Evolutionary conservation across 2,888 invertebrate genomes (phyloP).

Genomic region (Habroteleia sp.): DNA sequence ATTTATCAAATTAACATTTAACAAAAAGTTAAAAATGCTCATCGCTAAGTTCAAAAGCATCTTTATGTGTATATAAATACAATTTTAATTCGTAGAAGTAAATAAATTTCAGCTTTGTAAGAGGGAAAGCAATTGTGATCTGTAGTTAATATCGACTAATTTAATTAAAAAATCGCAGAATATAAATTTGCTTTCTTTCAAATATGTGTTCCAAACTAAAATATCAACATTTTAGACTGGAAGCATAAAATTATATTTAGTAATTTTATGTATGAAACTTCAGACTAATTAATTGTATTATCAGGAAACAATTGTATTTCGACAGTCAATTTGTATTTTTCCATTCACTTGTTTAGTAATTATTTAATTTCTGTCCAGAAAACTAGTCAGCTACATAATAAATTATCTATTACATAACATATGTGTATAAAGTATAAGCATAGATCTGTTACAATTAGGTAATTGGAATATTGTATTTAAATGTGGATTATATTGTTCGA

Average conservation of each 20-base stretch:
- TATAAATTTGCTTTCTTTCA: conserved; percentile 9
- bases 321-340: conserved; percentile 22
- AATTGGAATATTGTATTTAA: conserved; percentile 42
- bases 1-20: too few species aligned
- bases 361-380: conserved; percentile 66
- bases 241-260: too few species aligned
- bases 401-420: conserved; percentile 63
- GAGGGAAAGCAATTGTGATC: conserved; percentile 39
- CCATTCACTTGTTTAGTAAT: conserved; percentile 39
- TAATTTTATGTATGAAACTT: too few species aligned
- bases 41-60: too few species aligned
- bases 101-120: conserved; percentile 39
- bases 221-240: too few species aligned
- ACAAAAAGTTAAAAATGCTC: too few species aligned
- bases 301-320: too few species aligned
- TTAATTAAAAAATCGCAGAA: conserved; percentile 1
- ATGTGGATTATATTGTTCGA: conserved; percentile 14
- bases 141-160: conserved; percentile 24
- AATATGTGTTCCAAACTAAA: too few species aligned
- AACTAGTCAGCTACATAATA: conserved; percentile 68
- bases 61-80: conserved; percentile 9
- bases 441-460: conserved; percentile 51
- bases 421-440: conserved; percentile 47
- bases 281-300: too few species aligned
- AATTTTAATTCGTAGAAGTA: conserved; percentile 19